Base-by-base conservation (phyloP, 2,113 vertebrate genomes). In the Hiodon tergisus region DNA sequence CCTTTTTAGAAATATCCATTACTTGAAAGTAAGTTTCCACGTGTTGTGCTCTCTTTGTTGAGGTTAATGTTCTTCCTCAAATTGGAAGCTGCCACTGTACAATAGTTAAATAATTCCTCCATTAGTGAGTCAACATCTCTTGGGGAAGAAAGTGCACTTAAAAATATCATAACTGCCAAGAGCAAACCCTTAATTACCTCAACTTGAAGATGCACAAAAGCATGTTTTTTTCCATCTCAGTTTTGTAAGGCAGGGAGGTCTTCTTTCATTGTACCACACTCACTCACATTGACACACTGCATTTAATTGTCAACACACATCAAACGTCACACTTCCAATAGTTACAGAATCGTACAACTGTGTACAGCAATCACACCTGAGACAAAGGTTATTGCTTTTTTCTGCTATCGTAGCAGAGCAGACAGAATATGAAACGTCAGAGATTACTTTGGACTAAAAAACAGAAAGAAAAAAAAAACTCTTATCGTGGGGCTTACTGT, bases 131-230 rank as follows among this genome's bases (percentile, higher is more conserved):
- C 67, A 78, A 80, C 80, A 77, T 78, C 77, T 83, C 79, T 85
- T 78, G 17, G 68, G 77, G 80, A 83, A 79, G 31, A 87, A 85
- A 88, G 83, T 85, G 84, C 82, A 85, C 81, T 87, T 86, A 83
- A 76, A 55, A 78, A 77, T 75, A 78, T 72, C 71, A 74, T 78
- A 81, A 55, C 62, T 57, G 67, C 71, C 78, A 5, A 46, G 5
- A 69, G 73, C 72, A 77, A 72, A 76, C 72, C 76, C 83, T 86
- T 87, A 88, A 88, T 88, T 83, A 85, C 79, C 74, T 79, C 78
- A 82, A 80, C 84, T 79, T 60, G 75, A 68, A 80, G 8, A 55
- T 16, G 11, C n/a, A 59, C 58, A 59, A 59, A 59, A 14, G 16
- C 16, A n/a, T 8, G 53, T 8, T 55, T 55, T 52, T 55, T 17